Conservation (phyloP, 2,888 invertebrate species). For the Acronicta alni region DNA sequence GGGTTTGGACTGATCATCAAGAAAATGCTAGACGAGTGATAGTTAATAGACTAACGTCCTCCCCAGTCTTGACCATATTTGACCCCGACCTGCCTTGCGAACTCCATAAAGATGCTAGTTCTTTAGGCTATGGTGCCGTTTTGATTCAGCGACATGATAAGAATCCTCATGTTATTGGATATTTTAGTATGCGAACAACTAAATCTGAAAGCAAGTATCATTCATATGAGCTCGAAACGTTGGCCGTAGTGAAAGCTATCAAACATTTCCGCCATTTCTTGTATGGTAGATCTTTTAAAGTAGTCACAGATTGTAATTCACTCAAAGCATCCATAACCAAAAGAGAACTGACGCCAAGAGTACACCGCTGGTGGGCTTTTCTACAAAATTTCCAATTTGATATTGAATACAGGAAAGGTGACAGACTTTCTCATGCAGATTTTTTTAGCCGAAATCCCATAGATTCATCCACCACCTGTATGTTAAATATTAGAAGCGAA, state of each 20-base stretch:
- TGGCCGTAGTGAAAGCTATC: no score
- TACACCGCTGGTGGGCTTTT: constrained; percentile 3
- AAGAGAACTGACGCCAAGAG: neutral
- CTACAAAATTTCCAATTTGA: no score
- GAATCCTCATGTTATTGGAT: neutral
- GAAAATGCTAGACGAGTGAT: neutral
- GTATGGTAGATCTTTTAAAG: neutral
- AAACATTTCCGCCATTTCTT: neutral
- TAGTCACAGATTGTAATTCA: neutral
- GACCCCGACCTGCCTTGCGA: neutral
- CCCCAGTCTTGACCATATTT: neutral
- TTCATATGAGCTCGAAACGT: no score
- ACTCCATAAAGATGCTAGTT: neutral
- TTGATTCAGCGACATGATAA: neutral
- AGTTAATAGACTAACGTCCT: neutral
- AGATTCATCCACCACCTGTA: neutral
- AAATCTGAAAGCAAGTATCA: no score
- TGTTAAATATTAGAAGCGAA: neutral
- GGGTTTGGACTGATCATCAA: neutral
- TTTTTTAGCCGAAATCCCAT: neutral
- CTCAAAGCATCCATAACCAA: neutral
- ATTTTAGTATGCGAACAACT: no score
- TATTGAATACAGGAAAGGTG: no score
- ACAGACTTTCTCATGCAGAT: no score
- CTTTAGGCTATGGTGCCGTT: neutral